phyloP scores from a whole-genome alignment of 1,140 invertebrate genomes.

The Panagrolaimus sp. region DNA sequence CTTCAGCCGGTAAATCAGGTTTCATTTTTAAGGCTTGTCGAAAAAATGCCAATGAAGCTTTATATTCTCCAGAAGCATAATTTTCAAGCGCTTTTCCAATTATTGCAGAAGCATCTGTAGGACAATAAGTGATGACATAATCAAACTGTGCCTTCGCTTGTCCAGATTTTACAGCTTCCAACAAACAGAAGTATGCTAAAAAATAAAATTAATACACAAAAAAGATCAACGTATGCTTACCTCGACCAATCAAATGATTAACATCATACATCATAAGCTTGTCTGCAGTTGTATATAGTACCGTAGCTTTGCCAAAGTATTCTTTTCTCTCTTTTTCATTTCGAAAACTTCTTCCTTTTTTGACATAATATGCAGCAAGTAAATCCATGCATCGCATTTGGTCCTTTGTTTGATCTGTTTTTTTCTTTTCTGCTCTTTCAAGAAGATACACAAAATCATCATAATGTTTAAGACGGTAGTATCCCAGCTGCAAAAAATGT shows the following conservation, averaged over 20 bases:
- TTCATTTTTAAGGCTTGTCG: neutral
- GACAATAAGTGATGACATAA: neutral
- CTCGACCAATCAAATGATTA: neutral
- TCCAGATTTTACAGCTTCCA: neutral
- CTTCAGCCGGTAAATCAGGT: slow-evolving; percentile 1
- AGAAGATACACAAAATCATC: neutral
- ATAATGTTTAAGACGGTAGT: neutral
- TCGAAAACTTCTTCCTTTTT: neutral
- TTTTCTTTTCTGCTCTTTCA: neutral
- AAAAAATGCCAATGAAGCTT: neutral
- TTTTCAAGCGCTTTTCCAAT: neutral
- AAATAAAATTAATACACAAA: too few species aligned
- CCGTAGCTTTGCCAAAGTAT: neutral
- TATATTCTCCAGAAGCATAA: neutral
- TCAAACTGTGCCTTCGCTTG: slow-evolving; percentile 8
- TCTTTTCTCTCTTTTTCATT: neutral
- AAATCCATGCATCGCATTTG: neutral
- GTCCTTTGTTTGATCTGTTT: neutral
- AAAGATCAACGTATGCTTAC: too few species aligned
- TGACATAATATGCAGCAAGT: neutral
- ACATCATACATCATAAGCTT: neutral
- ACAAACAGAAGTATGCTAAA: slow-evolving; percentile 3
- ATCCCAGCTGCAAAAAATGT: too few species aligned
- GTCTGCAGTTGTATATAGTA: neutral
- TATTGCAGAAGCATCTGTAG: neutral